Base-by-base conservation (phyloP, 2,113 vertebrate genomes). In the Rhabdomys dilectus region DNA sequence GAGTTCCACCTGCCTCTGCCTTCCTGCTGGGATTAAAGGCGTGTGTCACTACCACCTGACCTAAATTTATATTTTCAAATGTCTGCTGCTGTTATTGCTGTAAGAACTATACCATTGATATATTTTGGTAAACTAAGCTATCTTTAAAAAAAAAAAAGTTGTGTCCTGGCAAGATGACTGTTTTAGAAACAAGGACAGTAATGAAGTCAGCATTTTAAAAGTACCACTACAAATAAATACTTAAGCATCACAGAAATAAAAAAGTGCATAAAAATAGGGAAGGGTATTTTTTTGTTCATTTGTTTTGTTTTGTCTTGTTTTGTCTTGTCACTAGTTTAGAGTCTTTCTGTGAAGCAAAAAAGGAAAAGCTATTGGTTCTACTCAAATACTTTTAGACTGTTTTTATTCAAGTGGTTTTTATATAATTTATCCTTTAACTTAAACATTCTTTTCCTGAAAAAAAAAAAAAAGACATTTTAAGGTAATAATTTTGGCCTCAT, bases 181-280 rank as follows among this genome's bases (percentile, higher is more conserved):
- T 91, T 97, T 98, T 97, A 94, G 84, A 95, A 97, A 97, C 90
- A 93, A 75, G 75, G 53, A 77, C 95, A 97, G 96, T 97, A 96
- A 92, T 87, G 93, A 96, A 96, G 70, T 97, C 93, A 97, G 93
- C 93, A 93, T 93, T 88, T 98, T 91, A 95, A 58, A 77, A 89
- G 64, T 76, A 89, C 80, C 98, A 96, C 45, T 95, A 97, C 95
- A 98, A 98, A 98, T 98, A 98, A 98, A 98, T 98, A 98, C 58
- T 82, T 91, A 98, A 96, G 94, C 36, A 77, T 58, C 72, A 77
- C 88, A 96, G 80, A 94, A 96, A 58, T 34, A 97, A 95, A 97
- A 95, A 98, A 97, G 90, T 85, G 84, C 91, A 96, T 0, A 45
- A 68, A 68, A 96, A 95, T 84, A 96, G 80, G 72, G 70, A 97